Conservation (phyloP, 2,797 vertebrate genomes). For the Pangasius larnaudii region DNA sequence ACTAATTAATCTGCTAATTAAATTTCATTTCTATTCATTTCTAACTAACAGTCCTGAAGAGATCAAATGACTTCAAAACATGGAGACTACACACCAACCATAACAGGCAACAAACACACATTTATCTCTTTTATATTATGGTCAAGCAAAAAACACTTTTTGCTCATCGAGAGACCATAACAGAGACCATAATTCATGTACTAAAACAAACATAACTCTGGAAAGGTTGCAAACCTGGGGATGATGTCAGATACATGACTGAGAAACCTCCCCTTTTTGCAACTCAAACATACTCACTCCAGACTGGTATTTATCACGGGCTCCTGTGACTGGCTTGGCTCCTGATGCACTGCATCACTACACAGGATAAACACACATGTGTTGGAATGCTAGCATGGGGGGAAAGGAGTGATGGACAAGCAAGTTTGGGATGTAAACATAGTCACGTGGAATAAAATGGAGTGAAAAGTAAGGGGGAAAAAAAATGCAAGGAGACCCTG, state of each 20-base stretch:
- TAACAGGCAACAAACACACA: background rate
- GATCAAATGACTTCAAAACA: background rate
- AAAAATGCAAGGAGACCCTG: background rate
- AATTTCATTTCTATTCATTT: background rate
- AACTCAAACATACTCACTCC: slow-evolving; percentile 72
- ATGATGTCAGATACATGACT: background rate
- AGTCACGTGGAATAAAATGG: background rate
- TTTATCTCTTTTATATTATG: background rate
- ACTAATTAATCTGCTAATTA: background rate
- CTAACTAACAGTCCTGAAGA: background rate
- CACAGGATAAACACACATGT: slow-evolving; percentile 57
- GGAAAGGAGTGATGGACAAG: slow-evolving; percentile 43
- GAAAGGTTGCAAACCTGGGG: slow-evolving; percentile 13
- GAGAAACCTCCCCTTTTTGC: slow-evolving; percentile 28
- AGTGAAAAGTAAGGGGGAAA: background rate
- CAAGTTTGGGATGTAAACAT: slow-evolving; percentile 21
- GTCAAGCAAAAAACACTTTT: slow-evolving; percentile 3
- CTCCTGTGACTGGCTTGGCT: slow-evolving; percentile 62
- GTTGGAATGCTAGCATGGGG: slow-evolving; percentile 46
- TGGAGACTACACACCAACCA: background rate
- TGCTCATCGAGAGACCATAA: background rate
- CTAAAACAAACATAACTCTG: background rate
- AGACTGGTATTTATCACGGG: slow-evolving; percentile 65
- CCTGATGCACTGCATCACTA: slow-evolving; percentile 70
- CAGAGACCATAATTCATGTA: background rate